Evolutionary conservation across 1,140 invertebrate species (phyloP).

Genomic region (Drosophila bocki): DNA sequence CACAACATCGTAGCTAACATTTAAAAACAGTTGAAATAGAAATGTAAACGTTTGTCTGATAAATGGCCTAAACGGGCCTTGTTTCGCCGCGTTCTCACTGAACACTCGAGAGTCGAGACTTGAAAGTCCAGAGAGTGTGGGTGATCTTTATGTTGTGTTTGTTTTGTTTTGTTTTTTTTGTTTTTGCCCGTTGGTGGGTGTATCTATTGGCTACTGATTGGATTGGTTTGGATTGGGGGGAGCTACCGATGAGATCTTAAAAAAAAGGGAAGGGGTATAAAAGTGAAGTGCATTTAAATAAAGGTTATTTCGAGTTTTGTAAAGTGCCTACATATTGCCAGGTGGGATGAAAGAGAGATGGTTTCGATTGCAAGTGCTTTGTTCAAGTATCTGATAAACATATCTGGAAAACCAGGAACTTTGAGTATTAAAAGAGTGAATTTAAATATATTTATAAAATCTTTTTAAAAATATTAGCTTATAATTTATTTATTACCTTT

Average conservation of each 20-base stretch:
- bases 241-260: constrained; percentile 16
- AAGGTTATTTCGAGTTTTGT: constrained; percentile 28
- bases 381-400: background rate
- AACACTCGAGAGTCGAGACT: constrained; percentile 13
- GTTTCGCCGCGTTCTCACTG: constrained; percentile 46
- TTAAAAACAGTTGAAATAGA: constrained; percentile 72
- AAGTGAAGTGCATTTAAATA: constrained; percentile 26
- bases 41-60: constrained; percentile 68
- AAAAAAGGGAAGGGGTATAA: background rate
- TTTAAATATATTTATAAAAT: background rate
- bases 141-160: constrained; percentile 47
- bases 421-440: no score
- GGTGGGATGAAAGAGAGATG: background rate
- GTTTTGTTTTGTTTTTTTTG: constrained; percentile 29
- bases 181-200: constrained; percentile 30
- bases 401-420: no score
- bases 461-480: background rate
- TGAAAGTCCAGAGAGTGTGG: constrained; percentile 31
- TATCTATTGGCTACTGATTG: constrained; percentile 50
- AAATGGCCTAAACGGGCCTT: constrained; percentile 54
- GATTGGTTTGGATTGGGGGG: constrained; percentile 14
- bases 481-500: background rate
- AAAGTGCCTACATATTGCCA: constrained; percentile 22
- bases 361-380: constrained; percentile 6
- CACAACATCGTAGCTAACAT: constrained; percentile 56